Evolutionary conservation across 2,113 vertebrate genomes (phyloP).

Genomic region (Callionymus lyra): DNA sequence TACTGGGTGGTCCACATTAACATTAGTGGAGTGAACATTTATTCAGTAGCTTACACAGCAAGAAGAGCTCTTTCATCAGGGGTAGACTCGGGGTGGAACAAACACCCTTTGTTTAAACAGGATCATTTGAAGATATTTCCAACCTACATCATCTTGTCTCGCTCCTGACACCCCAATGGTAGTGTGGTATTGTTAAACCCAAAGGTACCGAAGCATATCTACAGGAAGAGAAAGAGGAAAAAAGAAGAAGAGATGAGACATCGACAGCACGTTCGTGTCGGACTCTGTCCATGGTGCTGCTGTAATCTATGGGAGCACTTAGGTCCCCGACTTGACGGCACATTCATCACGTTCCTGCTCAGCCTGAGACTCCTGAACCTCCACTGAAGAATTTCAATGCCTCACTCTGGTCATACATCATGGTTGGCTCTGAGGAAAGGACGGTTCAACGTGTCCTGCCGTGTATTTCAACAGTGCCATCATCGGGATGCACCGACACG

Average conservation of each 20-base stretch:
- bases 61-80: background rate
- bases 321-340: conserved; percentile 43
- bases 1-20: conserved; percentile 28
- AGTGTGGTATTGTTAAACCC: conserved; percentile 54
- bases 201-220: conserved; percentile 55
- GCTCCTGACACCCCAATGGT: conserved; percentile 28
- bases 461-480: conserved; percentile 8
- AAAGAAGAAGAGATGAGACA: conserved; percentile 58
- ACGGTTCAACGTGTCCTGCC: conserved; percentile 17
- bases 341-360: conserved; percentile 61
- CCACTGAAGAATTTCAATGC: conserved; percentile 55
- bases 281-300: conserved; percentile 43
- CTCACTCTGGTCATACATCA: conserved; percentile 47
- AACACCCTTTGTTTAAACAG: too few relatives aligned
- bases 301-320: conserved; percentile 58
- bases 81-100: conserved; percentile 1
- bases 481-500: conserved; percentile 16
- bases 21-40: background rate
- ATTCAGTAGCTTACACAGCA: too few relatives aligned
- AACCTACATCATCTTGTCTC: conserved; percentile 35
- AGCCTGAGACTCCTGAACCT: conserved; percentile 24
- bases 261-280: conserved; percentile 53
- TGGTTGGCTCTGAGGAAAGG: conserved; percentile 10
- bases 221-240: conserved; percentile 37
- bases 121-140: too few relatives aligned